Base-by-base conservation (phyloP, 1,140 invertebrate species). In the Camponotus vicinus region DNA sequence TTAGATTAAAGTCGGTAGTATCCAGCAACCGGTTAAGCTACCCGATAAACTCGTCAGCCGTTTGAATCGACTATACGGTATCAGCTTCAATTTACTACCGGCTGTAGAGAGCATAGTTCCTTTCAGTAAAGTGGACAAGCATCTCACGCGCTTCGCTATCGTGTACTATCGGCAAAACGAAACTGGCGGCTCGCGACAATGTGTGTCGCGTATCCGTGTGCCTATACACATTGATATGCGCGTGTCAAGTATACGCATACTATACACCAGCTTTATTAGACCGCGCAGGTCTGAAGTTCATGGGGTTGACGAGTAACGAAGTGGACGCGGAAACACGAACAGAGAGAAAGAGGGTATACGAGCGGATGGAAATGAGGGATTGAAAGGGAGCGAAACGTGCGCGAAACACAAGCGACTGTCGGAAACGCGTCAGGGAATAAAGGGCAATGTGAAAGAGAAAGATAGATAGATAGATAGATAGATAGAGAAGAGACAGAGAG, bases 31-130 rank as follows among this genome's bases (percentile, higher is more conserved):
- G 78, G 78, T 59, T 85, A 90, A 90, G 83, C 87, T 71, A 75
- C 63, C 85, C 87, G 90, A 89, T 91, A 89, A 86, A 91, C 89
- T 89, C 85, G 86, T 92, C 89, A 89, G 76, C 59, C 83, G 84
- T 86, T 90, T 88, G 89, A 90, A 90, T 90, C 75, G 89, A 90
- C 86, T 88, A 67, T 57, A 86, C 73, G 66, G 77, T 88, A 90
- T 88, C 88, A 83, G 86, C 57, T 84, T 88, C 78, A 88, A 90
- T 90, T 90, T 90, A 82, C 73, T 70, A 57, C 7, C 45, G 61
- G 85, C 45, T 80, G 82, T 69, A 21, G 15, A 27, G n/a, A 27
- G 27, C 64, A 21, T 40, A 13, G 49, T 82, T 85, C 80, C 80
- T 73, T 82, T 85, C 88, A 67, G 59, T 59, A 61, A 77, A 77